Evolutionary conservation across 1,140 invertebrate genomes (phyloP), one percentile per base, ranked within the genome.

Genomic region (Aphaenogaster floridana): DNA sequence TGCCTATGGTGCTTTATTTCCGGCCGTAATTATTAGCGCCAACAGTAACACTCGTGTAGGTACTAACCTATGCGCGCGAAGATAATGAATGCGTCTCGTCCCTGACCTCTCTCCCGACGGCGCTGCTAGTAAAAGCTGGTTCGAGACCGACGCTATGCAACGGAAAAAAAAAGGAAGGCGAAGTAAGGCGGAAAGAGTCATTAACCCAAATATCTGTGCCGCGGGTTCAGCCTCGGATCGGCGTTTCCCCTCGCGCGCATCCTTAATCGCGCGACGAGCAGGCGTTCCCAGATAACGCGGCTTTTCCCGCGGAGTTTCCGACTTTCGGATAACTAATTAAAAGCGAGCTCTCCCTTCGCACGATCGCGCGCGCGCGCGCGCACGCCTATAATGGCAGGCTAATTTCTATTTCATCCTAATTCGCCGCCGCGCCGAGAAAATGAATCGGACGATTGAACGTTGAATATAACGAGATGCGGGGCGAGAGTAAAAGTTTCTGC

Each of bases 261-360:
- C 42, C 61, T 86, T 42, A 79, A 52, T 84, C 80, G 50, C 36
- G 71, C 64, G 21, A 64, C 63, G 77, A 39, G 45, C 52, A 6
- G 39, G 50, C 4, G 85, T 83, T 72, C 88, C 77, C 81, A 87
- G 74, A 87, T 87, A 66, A 50, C 42, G 13, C 57, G 11, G 17
- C 17, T 86, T 86, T 74, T 93, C 91, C 86, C 88, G 86, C 81
- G 59, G 91, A 79, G 59, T 91, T 92, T 89, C 89, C 92, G 74
- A 86, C 92, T 93, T 93, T 93, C 92, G 91, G 89, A 92, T 90
- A 92, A 87, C 87, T 92, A 93, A 93, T 93, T 93, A 92, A 91
- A 88, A 66, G 76, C 88, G 89, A 89, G 71, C 91, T 93, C 91
- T 93, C 92, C 81, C 91, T 93, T 93, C 92, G 88, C 92, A 93